These are phyloP conservation scores for Bombus turneri DNA, from an alignment of 1,140 invertebrate genomes.

Conservation along the genomic window DNA sequence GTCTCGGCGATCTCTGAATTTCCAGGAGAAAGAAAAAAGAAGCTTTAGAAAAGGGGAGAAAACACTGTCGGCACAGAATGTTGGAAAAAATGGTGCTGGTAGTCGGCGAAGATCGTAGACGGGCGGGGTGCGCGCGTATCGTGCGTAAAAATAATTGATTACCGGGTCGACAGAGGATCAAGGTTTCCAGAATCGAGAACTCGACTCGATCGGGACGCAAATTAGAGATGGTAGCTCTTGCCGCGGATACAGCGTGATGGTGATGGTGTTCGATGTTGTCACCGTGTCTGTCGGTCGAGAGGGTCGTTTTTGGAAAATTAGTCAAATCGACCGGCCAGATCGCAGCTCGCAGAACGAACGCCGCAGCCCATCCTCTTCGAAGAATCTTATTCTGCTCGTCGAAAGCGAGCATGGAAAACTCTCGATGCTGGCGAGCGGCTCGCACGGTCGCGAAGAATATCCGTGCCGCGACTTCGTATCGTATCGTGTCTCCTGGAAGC, in stretches of 20 bases:
- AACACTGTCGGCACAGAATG: too few relatives aligned
- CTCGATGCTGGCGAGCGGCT: slow-evolving; percentile 82
- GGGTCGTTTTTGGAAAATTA: slow-evolving; percentile 64
- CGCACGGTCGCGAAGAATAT: slow-evolving; percentile 84
- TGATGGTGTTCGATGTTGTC: slow-evolving; percentile 46
- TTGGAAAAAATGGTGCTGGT: neutral
- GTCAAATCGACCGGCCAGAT: slow-evolving; percentile 84
- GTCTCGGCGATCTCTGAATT: slow-evolving; percentile 73
- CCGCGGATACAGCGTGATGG: slow-evolving; percentile 63
- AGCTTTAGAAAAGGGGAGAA: too few relatives aligned
- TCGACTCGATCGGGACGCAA: slow-evolving; percentile 84
- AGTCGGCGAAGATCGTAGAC: neutral
- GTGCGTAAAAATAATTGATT: slow-evolving; percentile 17
- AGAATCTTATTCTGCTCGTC: slow-evolving; percentile 84
- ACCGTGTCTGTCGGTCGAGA: neutral
- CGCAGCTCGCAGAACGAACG: slow-evolving; percentile 84
- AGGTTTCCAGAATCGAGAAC: slow-evolving; percentile 85
- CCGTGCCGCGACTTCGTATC: slow-evolving; percentile 83
- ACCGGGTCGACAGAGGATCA: slow-evolving; percentile 86
- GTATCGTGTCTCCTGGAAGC: slow-evolving; percentile 70
- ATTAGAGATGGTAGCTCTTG: slow-evolving; percentile 75
- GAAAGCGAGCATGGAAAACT: slow-evolving; percentile 80
- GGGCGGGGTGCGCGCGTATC: too few relatives aligned
- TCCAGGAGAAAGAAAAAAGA: neutral
- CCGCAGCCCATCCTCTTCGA: slow-evolving; percentile 83